Conservation (phyloP, 2,797 vertebrate genomes). For the Merluccius polli region DNA sequence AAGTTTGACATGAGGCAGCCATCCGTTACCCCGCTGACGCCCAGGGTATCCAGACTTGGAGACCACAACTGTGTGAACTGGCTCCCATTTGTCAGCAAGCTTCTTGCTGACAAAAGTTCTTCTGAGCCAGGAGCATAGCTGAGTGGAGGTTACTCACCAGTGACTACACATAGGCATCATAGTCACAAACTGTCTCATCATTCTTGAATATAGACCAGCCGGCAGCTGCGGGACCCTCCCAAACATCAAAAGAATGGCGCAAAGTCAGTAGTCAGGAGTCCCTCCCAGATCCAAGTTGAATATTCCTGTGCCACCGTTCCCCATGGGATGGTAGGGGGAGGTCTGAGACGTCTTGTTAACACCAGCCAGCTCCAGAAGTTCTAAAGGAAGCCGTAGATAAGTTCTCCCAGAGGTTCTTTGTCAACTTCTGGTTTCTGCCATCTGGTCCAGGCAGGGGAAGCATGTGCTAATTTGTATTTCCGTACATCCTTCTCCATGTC, state of each 20-base stretch:
- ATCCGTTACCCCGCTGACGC: too few species aligned
- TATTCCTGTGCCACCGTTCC: conserved; percentile 21
- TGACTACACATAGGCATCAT: too few species aligned
- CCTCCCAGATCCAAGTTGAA: not conserved
- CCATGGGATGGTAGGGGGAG: too few species aligned
- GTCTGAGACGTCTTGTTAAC: too few species aligned
- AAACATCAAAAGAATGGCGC: conserved; percentile 4
- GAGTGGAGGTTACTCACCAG: too few species aligned
- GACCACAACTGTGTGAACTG: conserved; percentile 1
- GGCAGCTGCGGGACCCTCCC: not conserved
- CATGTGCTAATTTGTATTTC: conserved; percentile 12
- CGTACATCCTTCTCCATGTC: not conserved
- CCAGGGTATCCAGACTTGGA: too few species aligned
- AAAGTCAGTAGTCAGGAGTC: not conserved
- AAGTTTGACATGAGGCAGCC: too few species aligned
- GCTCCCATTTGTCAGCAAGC: not conserved
- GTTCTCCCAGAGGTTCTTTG: too few species aligned
- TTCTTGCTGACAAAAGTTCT: conserved; percentile 17
- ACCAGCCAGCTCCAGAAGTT: too few species aligned
- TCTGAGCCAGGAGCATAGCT: not conserved
- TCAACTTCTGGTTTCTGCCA: conserved; percentile 5
- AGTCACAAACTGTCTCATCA: too few species aligned
- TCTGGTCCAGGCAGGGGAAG: conserved; percentile 7
- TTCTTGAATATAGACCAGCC: too few species aligned
- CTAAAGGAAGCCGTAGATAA: too few species aligned